Base-by-base conservation (phyloP, 2,113 vertebrate genomes). In the Pachyramphus minor region DNA sequence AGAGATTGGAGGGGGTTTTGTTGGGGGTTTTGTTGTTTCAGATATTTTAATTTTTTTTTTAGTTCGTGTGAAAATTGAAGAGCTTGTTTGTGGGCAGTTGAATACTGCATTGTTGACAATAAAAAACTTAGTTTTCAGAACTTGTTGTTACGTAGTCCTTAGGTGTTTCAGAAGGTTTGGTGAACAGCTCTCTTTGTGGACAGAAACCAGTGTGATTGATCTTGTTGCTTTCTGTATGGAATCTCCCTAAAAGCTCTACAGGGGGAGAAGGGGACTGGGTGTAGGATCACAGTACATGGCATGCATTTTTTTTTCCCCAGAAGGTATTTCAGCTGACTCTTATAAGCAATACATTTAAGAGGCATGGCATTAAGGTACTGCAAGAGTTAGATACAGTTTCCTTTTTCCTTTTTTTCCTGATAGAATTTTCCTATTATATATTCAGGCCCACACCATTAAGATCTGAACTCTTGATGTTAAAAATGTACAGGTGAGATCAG, bases 251-350 rank as follows among this genome's bases (percentile, higher is more conserved):
- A 68, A 82, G 47, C 9, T 52, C 39, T 42, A 3, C 10, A 18
- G 27, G 35, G n/a, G 18, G 2, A 2, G 4, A 28, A 4, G 9
- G 28, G 2, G 3, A 2, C 0, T 5, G 60, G 2, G 0, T 11
- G 12, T 27, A 63, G 52, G 42, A 18, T 59, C 52, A 7, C 14
- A 35, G 31, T 10, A 23, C 12, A 2, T 21, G 47, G 24, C 27
- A 6, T 41, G 4, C 9, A 12, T 0, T 20, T 44, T 49, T 52
- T 52, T 84, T 56, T 37, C 20, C 7, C 24, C 44, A 27, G 59
- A 31, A 87, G 25, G 45, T 53, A 20, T 74, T 91, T 81, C 60
- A 71, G 16, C 17, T 81, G 55, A 20, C 33, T 55, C 12, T 59
- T 64, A 11, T 2, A 59, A 47, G 24, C 50, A 66, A 1, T 41